Conservation (phyloP, 2,888 invertebrate genomes). For the Drosophila melanosoma region DNA sequence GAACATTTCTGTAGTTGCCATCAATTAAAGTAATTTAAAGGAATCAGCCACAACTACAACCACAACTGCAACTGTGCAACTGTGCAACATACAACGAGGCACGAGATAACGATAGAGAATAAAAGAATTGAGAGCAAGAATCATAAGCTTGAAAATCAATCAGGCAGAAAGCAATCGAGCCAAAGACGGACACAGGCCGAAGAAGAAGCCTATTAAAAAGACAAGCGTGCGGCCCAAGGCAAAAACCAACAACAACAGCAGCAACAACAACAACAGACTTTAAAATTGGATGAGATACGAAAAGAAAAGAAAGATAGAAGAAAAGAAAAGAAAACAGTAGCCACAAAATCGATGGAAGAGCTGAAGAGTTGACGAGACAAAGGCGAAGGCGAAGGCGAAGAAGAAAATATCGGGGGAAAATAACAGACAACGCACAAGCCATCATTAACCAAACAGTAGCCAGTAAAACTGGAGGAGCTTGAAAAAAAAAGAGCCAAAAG, state of each 20-base stretch:
- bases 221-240: constrained; percentile 47
- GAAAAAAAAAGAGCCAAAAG: constrained; percentile 16
- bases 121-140: constrained; percentile 47
- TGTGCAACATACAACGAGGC: not conserved
- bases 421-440: constrained; percentile 60
- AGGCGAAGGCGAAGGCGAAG: constrained; percentile 38
- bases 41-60: constrained; percentile 58
- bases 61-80: constrained; percentile 9
- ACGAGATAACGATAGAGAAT: constrained; percentile 35
- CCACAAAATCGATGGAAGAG: constrained; percentile 78
- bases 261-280: constrained; percentile 43
- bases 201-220: constrained; percentile 68
- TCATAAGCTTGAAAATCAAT: constrained; percentile 76
- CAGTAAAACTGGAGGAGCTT: constrained; percentile 39
- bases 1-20: constrained; percentile 57
- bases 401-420: constrained; percentile 53
- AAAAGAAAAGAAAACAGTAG: constrained; percentile 59
- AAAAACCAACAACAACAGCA: constrained; percentile 22
- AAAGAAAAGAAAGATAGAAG: constrained; percentile 12
- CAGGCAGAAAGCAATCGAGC: constrained; percentile 65
- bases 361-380: constrained; percentile 60
- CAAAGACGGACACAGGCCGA: constrained; percentile 21
- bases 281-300: constrained; percentile 69
- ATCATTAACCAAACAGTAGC: constrained; percentile 78
- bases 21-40: constrained; percentile 81